Evolutionary conservation across 2,797 vertebrate genomes (phyloP).

Genomic region (Hypotaenidia okinawae): DNA sequence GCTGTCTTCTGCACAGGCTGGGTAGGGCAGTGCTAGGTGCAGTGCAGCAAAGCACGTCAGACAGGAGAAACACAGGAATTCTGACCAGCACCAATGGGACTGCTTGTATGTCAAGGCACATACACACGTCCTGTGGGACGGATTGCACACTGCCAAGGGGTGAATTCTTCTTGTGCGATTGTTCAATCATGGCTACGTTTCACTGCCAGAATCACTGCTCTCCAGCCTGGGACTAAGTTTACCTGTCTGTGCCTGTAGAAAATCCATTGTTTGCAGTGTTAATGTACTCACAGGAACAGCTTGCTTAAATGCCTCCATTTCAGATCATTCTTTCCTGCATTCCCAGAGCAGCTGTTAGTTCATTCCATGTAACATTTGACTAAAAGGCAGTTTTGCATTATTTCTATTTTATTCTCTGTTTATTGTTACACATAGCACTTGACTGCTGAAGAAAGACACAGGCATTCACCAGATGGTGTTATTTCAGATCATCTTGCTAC

Average conservation of each 20-base stretch:
- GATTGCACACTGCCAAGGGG: neutral
- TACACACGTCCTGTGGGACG: neutral
- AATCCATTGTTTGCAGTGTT: neutral
- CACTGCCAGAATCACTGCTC: neutral
- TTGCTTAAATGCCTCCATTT: neutral
- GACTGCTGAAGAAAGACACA: neutral
- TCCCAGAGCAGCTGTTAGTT: slow-evolving; percentile 33
- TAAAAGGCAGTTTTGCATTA: slow-evolving; percentile 23
- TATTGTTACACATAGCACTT: slow-evolving; percentile 17
- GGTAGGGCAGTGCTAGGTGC: neutral
- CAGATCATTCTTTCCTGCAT: neutral
- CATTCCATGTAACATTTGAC: neutral
- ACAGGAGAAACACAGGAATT: neutral
- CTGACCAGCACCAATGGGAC: neutral
- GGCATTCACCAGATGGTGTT: slow-evolving; percentile 40
- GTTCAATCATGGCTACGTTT: neutral
- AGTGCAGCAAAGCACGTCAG: neutral
- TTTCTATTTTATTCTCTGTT: slow-evolving; percentile 45
- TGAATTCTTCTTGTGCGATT: neutral
- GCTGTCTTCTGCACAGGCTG: neutral
- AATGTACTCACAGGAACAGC: neutral
- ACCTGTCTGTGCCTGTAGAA: neutral
- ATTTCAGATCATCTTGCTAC: slow-evolving; percentile 28
- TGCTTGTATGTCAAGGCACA: neutral
- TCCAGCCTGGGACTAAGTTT: neutral